A percentile compares a stretch with the other conserved stretches of the same genome.
These are phyloP conservation scores for Tipula lateralis DNA, from an alignment of 2,888 invertebrate genomes.

Conservation along the genomic window DNA sequence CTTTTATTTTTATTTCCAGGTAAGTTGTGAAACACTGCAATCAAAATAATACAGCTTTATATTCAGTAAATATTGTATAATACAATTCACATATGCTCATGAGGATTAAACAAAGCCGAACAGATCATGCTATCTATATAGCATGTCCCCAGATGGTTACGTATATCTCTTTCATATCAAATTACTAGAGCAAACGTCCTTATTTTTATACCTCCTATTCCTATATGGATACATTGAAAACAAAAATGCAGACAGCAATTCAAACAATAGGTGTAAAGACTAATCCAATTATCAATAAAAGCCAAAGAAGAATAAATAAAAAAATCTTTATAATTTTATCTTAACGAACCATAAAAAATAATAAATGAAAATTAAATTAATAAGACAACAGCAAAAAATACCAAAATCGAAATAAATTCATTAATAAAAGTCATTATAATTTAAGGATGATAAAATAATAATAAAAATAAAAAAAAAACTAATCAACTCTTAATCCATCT, in stretches of 20 bases:
- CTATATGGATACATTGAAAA: not conserved
- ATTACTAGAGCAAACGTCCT: not conserved
- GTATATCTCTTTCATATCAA: not conserved
- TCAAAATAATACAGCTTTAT: not conserved
- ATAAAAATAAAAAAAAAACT: not conserved
- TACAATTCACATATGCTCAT: not conserved
- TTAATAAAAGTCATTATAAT: slow-evolving; percentile 24
- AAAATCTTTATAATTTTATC: not conserved
- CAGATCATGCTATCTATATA: not conserved
- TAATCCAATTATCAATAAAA: slow-evolving; percentile 1
- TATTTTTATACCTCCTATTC: not conserved
- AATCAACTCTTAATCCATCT: slow-evolving; percentile 19
- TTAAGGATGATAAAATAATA: not conserved
- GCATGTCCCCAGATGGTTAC: not conserved
- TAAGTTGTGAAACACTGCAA: not conserved
- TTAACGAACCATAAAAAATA: slow-evolving; percentile 19
- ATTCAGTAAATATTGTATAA: not conserved
- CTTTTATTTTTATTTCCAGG: not conserved
- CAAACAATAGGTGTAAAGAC: slow-evolving; percentile 11
- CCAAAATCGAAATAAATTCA: not conserved
- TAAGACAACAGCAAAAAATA: not conserved
- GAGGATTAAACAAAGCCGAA: not conserved
- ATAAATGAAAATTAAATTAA: slow-evolving; percentile 24
- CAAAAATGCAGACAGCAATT: not conserved
- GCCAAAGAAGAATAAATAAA: not conserved